phyloP scores from a whole-genome alignment of 2,888 invertebrate genomes.

The Phalangium opilio region DNA sequence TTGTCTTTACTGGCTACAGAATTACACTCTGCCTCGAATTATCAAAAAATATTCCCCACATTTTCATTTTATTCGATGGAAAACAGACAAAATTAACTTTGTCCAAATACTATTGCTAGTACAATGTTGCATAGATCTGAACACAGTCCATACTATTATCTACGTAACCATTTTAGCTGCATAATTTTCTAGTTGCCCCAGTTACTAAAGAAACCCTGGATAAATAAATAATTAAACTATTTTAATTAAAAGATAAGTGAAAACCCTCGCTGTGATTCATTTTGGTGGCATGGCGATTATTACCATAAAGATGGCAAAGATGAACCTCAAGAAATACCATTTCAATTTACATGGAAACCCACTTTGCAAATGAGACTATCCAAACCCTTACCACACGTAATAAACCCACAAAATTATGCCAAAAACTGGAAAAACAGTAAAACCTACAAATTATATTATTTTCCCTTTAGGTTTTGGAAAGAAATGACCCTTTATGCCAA shows the following conservation, averaged over 20 bases:
- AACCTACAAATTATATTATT: constrained; percentile 1
- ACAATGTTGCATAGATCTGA: too few species aligned
- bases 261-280: constrained; percentile 64
- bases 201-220: too few species aligned
- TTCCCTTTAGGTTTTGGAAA: constrained; percentile 30
- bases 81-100: too few species aligned
- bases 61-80: too few species aligned
- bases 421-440: neutral
- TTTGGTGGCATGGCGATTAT: constrained; percentile 67
- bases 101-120: too few species aligned
- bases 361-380: constrained; percentile 50
- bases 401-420: neutral
- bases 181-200: too few species aligned
- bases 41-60: too few species aligned
- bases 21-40: too few species aligned
- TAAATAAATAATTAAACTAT: too few species aligned
- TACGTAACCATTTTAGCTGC: too few species aligned
- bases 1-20: too few species aligned
- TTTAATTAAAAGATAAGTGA: constrained; percentile 45
- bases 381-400: constrained; percentile 47
- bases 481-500: constrained; percentile 22
- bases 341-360: constrained; percentile 56
- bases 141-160: too few species aligned
- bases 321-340: constrained; percentile 33
- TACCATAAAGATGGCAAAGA: constrained; percentile 38